Evolutionary conservation across 2,888 invertebrate genomes (phyloP).

Genomic region (Clepsis dumicolana): DNA sequence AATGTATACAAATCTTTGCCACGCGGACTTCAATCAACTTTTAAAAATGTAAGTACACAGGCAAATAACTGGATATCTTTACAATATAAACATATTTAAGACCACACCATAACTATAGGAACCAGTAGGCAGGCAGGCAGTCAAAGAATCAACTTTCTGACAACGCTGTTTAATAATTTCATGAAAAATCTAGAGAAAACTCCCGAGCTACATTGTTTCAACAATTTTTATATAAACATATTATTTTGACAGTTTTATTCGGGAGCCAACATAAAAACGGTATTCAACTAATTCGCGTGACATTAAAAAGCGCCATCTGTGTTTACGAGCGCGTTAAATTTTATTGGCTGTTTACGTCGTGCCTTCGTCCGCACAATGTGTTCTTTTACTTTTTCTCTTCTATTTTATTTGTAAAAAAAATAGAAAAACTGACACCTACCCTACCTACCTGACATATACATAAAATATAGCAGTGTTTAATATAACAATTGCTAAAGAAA

Average conservation of each 20-base stretch:
- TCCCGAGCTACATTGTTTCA: not conserved
- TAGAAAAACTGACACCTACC: not conserved
- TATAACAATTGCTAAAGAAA: no score
- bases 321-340: constrained; percentile 56
- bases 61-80: no score
- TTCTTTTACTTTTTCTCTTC: constrained; percentile 28
- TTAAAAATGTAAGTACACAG: no score
- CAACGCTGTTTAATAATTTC: not conserved
- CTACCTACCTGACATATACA: no score
- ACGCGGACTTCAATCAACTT: no score
- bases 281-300: constrained; percentile 44
- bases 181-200: not conserved
- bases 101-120: no score
- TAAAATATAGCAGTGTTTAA: no score
- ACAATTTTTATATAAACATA: not conserved
- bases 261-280: constrained; percentile 30
- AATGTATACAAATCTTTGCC: no score
- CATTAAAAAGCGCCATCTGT: constrained; percentile 47
- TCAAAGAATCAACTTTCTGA: no score
- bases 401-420: constrained; percentile 4
- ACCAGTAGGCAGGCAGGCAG: no score
- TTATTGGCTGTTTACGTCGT: constrained; percentile 60
- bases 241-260: constrained; percentile 20
- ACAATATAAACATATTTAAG: no score
- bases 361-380: constrained; percentile 46